Conservation (phyloP, 2,888 invertebrate species). For the Diarsia rubi region DNA sequence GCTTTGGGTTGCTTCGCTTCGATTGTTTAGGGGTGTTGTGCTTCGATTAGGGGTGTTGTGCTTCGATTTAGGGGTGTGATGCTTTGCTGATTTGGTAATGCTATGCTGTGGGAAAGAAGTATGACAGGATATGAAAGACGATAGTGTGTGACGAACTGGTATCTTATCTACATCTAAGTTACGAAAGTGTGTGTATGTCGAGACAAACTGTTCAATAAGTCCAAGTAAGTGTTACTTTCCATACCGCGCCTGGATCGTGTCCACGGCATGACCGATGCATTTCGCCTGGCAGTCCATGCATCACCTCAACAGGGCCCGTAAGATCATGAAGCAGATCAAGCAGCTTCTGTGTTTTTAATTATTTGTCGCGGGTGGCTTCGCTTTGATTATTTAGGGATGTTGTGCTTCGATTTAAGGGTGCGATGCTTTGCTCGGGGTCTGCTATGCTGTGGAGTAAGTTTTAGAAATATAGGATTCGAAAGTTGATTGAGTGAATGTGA, state of each 20-base stretch:
- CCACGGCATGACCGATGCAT: conserved; percentile 73
- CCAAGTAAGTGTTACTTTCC: conserved; percentile 81
- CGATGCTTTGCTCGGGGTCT: conserved; percentile 14
- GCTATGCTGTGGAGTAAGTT: background rate
- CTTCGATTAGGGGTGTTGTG: too few species aligned
- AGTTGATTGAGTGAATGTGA: background rate
- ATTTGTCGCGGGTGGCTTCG: conserved; percentile 52
- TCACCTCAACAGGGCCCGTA: conserved; percentile 85
- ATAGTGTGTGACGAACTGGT: too few species aligned
- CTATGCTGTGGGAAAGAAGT: too few species aligned
- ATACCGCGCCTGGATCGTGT: conserved; percentile 96
- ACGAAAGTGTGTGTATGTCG: too few species aligned
- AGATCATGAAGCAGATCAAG: conserved; percentile 65
- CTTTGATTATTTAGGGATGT: conserved; percentile 25
- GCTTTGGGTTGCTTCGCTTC: conserved; percentile 41
- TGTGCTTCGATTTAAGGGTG: conserved; percentile 30
- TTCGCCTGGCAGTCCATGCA: conserved; percentile 81
- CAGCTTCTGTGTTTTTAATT: conserved; percentile 31
- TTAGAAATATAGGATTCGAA: too few species aligned
- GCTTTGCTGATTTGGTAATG: too few species aligned
- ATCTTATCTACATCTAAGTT: too few species aligned
- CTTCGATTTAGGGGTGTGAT: too few species aligned
- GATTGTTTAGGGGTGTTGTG: too few species aligned
- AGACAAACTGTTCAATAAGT: too few species aligned
- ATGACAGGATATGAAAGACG: too few species aligned